These are phyloP conservation scores for Cryptocephalus moraei DNA, from an alignment of 2,888 invertebrate species.

Conservation along the genomic window DNA sequence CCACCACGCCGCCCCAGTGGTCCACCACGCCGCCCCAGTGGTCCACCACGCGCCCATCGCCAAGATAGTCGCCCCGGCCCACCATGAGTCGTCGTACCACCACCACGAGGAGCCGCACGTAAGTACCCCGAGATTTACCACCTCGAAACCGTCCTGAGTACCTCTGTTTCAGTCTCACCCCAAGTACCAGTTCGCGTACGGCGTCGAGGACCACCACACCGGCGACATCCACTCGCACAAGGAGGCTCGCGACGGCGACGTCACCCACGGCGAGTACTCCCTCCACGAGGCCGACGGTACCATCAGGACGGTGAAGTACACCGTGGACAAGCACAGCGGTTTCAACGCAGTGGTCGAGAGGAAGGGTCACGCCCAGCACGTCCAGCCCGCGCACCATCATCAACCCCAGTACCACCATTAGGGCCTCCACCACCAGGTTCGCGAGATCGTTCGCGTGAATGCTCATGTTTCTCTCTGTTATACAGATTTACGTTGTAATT, in stretches of 20 bases:
- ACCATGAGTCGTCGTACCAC: constrained; percentile 5
- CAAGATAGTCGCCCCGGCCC: constrained; percentile 8
- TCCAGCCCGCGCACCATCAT: constrained; percentile 3
- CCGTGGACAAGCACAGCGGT: constrained; percentile 48
- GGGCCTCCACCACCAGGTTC: neutral
- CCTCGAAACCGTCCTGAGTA: too few species aligned
- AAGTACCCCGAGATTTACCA: constrained; percentile 1
- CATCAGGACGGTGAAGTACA: constrained; percentile 45
- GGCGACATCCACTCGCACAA: constrained; percentile 47
- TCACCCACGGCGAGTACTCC: constrained; percentile 46
- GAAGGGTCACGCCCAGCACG: constrained; percentile 37
- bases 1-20: constrained; percentile 6
- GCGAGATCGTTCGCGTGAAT: neutral
- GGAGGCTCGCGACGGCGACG: constrained; percentile 45
- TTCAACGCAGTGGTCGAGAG: constrained; percentile 34
- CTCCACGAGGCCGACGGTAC: constrained; percentile 48
- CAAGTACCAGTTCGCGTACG: constrained; percentile 48
- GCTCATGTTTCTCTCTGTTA: neutral
- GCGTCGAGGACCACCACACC: constrained; percentile 46
- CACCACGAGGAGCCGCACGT: constrained; percentile 16
- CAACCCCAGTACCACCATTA: neutral
- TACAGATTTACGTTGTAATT: neutral
- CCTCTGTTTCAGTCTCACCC: constrained; percentile 39
- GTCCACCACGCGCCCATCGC: constrained; percentile 10
- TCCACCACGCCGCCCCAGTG: constrained; percentile 3